phyloP scores from a whole-genome alignment of 2,888 invertebrate genomes.

The Orchesellides sinensis region DNA sequence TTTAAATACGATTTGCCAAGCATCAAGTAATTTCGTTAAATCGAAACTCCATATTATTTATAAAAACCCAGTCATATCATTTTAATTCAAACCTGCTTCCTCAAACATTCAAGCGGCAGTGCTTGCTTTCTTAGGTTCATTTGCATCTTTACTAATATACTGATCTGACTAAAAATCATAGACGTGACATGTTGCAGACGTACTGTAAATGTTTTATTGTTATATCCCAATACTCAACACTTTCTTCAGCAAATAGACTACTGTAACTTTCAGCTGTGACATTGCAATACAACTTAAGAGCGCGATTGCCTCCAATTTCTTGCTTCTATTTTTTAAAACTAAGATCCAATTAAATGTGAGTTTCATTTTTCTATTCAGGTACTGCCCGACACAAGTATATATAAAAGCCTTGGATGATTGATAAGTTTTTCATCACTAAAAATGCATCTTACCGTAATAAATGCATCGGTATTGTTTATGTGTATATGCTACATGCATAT shows the following conservation, averaged over 20 bases:
- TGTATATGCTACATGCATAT: slow-evolving; percentile 5
- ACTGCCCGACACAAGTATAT: slow-evolving; percentile 62
- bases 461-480: slow-evolving; percentile 32
- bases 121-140: slow-evolving; percentile 11
- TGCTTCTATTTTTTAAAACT: slow-evolving; percentile 1
- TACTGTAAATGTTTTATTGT: slow-evolving; percentile 26
- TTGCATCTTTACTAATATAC: background rate
- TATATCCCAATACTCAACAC: slow-evolving; percentile 43
- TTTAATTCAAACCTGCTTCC: too few relatives aligned
- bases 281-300: background rate
- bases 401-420: slow-evolving; percentile 45
- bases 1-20: too few relatives aligned
- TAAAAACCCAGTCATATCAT: too few relatives aligned
- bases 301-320: background rate
- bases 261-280: background rate
- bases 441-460: slow-evolving; percentile 41
- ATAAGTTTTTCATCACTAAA: slow-evolving; percentile 60
- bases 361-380: slow-evolving; percentile 60
- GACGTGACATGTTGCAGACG: slow-evolving; percentile 2
- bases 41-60: too few relatives aligned
- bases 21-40: too few relatives aligned
- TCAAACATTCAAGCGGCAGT: slow-evolving; percentile 22
- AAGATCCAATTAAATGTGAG: slow-evolving; percentile 49
- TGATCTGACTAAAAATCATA: slow-evolving; percentile 10
- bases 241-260: slow-evolving; percentile 11